Conservation (phyloP, 2,888 invertebrate genomes). For the Nomada fabriciana region DNA sequence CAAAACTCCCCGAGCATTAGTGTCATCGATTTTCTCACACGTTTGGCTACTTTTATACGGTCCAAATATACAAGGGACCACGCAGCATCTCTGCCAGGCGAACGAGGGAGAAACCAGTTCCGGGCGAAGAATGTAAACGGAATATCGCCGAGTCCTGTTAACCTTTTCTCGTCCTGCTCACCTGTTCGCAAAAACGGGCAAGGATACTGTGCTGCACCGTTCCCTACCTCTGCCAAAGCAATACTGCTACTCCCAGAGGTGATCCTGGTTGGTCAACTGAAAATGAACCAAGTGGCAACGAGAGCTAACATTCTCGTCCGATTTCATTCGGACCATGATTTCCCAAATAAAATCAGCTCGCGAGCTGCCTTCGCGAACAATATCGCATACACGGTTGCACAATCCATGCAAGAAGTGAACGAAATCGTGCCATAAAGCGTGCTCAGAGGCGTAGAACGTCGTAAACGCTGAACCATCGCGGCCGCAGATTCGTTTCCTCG, state of each 20-base stretch:
- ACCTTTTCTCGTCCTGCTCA: conserved; percentile 77
- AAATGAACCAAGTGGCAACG: too few relatives aligned
- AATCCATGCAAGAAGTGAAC: too few relatives aligned
- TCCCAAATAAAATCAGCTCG: too few relatives aligned
- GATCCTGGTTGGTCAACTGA: not conserved
- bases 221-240: not conserved
- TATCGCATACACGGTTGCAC: too few relatives aligned
- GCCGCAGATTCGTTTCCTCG: conserved; percentile 46
- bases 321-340: too few relatives aligned
- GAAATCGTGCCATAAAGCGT: too few relatives aligned
- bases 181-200: conserved; percentile 67
- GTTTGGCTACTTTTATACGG: conserved; percentile 45
- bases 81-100: conserved; percentile 51
- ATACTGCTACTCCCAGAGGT: not conserved
- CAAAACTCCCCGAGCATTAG: conserved; percentile 20
- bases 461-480: not conserved
- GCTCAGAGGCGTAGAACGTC: conserved; percentile 7
- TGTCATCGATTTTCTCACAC: conserved; percentile 49
- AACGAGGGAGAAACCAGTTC: conserved; percentile 78
- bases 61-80: conserved; percentile 25
- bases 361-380: too few relatives aligned
- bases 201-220: conserved; percentile 25
- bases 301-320: too few relatives aligned
- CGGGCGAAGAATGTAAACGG: conserved; percentile 79
- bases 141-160: conserved; percentile 80